These are phyloP conservation scores for Chanos chanos DNA, from an alignment of 2,797 vertebrate species.

Conservation along the genomic window DNA sequence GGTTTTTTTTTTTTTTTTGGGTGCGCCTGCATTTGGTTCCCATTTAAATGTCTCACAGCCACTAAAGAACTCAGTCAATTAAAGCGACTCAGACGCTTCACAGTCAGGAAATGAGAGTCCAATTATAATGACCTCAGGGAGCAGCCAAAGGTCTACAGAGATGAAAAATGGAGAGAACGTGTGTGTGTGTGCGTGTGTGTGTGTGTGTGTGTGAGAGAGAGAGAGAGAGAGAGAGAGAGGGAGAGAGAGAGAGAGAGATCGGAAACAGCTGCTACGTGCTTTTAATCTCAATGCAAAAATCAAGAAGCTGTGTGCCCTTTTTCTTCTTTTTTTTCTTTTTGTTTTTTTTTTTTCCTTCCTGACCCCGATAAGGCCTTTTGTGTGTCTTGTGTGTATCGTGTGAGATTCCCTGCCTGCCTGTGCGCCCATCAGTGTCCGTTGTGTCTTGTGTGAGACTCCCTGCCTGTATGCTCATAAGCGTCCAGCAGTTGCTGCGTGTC, in stretches of 20 bases:
- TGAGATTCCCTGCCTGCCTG: not conserved
- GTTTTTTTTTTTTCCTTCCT: too few relatives aligned
- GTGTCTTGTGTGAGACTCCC: not conserved
- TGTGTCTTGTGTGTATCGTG: too few relatives aligned
- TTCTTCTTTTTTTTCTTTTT: too few relatives aligned
- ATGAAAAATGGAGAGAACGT: conserved; percentile 24
- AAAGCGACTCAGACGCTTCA: conserved; percentile 44
- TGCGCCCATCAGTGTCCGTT: too few relatives aligned
- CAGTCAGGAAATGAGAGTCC: conserved; percentile 51
- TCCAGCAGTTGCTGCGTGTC: not conserved
- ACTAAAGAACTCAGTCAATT: conserved; percentile 45
- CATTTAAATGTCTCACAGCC: conserved; percentile 49
- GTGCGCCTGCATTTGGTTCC: conserved; percentile 52
- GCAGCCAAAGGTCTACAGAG: conserved; percentile 23
- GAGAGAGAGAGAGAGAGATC: not conserved
- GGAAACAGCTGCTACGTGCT: not conserved
- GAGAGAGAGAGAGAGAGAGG: not conserved
- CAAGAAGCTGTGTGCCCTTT: too few relatives aligned
- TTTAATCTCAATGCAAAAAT: too few relatives aligned
- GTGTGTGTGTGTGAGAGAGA: not conserved
- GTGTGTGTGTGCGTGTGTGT: not conserved
- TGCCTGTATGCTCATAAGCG: not conserved
- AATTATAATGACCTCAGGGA: conserved; percentile 51
- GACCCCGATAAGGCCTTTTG: too few relatives aligned
- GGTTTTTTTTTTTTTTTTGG: too few relatives aligned